Percentiles rank a stretch among this genome's conserved stretches.
Evolutionary conservation across 2,797 vertebrate species (phyloP).

Genomic region (Phataginus tetradactyla): DNA sequence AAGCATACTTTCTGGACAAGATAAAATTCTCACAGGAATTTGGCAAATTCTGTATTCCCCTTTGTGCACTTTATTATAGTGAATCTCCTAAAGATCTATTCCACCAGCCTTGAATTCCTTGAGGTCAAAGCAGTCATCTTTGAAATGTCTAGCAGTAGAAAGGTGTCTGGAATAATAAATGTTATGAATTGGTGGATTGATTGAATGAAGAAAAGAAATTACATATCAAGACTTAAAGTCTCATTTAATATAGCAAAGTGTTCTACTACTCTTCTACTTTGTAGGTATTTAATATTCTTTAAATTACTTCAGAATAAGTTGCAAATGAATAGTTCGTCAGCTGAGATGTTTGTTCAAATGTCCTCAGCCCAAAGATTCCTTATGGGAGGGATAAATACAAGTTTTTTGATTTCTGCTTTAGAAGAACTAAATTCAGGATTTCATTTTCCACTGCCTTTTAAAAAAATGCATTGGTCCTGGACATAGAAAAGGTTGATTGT

Average conservation of each 20-base stretch:
- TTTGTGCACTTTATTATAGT: no score
- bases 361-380: background rate
- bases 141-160: background rate
- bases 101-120: background rate
- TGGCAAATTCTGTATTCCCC: background rate
- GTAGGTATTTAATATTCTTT: background rate
- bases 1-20: background rate
- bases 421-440: background rate
- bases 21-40: background rate
- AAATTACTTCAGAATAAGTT: background rate
- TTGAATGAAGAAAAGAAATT: background rate
- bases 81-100: background rate
- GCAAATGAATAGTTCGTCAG: background rate
- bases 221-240: background rate
- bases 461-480: background rate
- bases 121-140: background rate
- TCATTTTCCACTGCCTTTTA: conserved; percentile 27
- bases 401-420: conserved; percentile 50
- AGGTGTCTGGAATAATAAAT: no score
- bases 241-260: background rate
- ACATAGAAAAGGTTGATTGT: background rate
- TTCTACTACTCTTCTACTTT: background rate
- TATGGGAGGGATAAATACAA: background rate
- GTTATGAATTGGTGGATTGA: background rate
- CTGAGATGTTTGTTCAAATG: conserved; percentile 15